phyloP scores from a whole-genome alignment of 23 tunicate genomes.

The Clavelina lepadiformis region DNA sequence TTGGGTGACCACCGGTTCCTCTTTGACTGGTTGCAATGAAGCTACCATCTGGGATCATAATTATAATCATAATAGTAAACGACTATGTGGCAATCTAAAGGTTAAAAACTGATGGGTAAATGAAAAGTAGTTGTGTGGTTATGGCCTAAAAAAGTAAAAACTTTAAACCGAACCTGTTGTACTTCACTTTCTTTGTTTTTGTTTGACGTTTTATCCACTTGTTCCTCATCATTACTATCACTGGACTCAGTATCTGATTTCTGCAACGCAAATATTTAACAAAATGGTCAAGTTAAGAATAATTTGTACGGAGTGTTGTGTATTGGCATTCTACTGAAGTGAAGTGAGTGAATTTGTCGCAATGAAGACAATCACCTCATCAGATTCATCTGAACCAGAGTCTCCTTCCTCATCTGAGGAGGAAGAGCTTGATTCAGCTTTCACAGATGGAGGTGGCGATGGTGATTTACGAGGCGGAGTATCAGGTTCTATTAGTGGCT shows the following conservation, averaged over 20 bases:
- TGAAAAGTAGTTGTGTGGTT: too few species aligned
- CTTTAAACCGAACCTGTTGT: neutral
- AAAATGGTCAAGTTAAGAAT: neutral
- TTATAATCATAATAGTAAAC: too few species aligned
- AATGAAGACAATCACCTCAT: neutral
- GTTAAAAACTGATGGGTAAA: too few species aligned
- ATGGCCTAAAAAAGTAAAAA: too few species aligned
- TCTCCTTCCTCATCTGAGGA: conserved; percentile 45
- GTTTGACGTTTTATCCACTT: conserved; percentile 7
- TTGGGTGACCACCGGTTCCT: neutral
- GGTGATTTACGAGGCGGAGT: conserved; percentile 71
- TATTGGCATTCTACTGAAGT: too few species aligned
- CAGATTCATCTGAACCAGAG: conserved; percentile 30
- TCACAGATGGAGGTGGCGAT: conserved; percentile 7
- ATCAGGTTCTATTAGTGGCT: conserved; percentile 86
- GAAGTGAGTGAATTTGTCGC: neutral
- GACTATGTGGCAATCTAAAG: too few species aligned
- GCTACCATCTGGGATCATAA: conserved; percentile 52
- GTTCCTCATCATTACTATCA: conserved; percentile 48
- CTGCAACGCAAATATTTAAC: conserved; percentile 2
- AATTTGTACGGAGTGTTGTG: neutral
- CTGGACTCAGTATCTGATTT: conserved; percentile 69
- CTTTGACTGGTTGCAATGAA: conserved; percentile 31
- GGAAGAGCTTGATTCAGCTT: conserved; percentile 47
- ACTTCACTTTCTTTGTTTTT: neutral